Evolutionary conservation across 2,797 vertebrate genomes (phyloP), one percentile per base, ranked within the genome.

Genomic region (Tauraco hartlaubi): DNA sequence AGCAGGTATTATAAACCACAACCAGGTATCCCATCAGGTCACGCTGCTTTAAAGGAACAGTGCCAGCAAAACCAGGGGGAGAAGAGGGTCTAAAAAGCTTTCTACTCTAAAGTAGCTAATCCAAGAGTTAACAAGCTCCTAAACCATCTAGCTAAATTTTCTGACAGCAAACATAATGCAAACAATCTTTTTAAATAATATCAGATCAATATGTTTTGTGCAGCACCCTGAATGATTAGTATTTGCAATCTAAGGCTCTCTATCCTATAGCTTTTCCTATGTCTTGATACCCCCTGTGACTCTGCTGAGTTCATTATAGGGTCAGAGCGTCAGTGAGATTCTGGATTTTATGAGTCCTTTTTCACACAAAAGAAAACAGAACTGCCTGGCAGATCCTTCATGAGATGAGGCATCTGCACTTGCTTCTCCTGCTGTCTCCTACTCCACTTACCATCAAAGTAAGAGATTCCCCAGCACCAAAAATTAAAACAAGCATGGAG

Each of bases 311-410:
- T 95, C 87, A 81, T 80, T 68, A 28, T 23, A 43, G 69, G 89
- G 87, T 92, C 89, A 82, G 18, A 37, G 46, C 54, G 85, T 88
- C 55, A 92, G 35, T 67, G 52, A 82, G 71, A 86, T 88, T 90
- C 85, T 91, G 77, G 69, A 90, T 88, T 94, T 92, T 91, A 89
- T 76, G 73, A 88, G 23, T 49, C 75, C 48, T 78, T 92, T 80
- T 86, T 55, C 44, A n/a, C 31, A 55, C 51, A 71, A 85, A 79
- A 77, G 63, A 73, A 73, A 58, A 58, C 26, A 75, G 51, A 90
- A 80, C 29, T 77, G 79, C 44, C 29, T 73, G 37, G 49, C 15
- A 71, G 49, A 46, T 83, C 41, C 46, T 85, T 22, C 63, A 0
- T 39, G 48, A 94, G 75, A 81, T 44, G 35, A 56, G 37, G n/a